Evolutionary conservation across 2,888 invertebrate genomes (phyloP).

Genomic region (Molorchus minor): DNA sequence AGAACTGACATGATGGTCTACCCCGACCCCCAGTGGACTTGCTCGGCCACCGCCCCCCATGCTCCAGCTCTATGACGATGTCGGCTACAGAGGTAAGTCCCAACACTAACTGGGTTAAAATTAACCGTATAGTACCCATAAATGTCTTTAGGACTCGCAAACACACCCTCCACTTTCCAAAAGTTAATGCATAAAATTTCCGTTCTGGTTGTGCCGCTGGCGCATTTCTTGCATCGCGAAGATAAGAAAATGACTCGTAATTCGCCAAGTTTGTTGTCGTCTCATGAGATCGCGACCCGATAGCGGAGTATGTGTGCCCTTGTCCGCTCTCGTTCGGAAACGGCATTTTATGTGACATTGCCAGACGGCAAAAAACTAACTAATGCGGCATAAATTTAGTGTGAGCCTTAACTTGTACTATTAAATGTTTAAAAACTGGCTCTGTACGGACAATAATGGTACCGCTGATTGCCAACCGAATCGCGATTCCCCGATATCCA

Average conservation of each 20-base stretch:
- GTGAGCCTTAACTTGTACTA: conserved; percentile 54
- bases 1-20: conserved; percentile 67
- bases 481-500: conserved; percentile 25
- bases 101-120: no score
- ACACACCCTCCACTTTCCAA: no score
- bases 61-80: conserved; percentile 73
- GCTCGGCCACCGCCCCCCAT: conserved; percentile 66
- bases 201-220: conserved; percentile 14
- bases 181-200: no score
- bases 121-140: no score
- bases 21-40: conserved; percentile 70
- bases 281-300: conserved; percentile 14
- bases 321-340: conserved; percentile 33
- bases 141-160: no score
- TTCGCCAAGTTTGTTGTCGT: conserved; percentile 29
- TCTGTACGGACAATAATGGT: conserved; percentile 53
- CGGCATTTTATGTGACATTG: conserved; percentile 56
- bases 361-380: conserved; percentile 58
- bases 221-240: conserved; percentile 25
- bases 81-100: conserved; percentile 71
- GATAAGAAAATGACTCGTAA: conserved; percentile 33
- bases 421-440: conserved; percentile 62
- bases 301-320: conserved; percentile 27
- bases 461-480: conserved; percentile 38
- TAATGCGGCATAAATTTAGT: conserved; percentile 51